Evolutionary conservation across 2,797 vertebrate genomes (phyloP), one percentile per base, ranked within the genome.

Genomic region (Xenopus petersii): DNA sequence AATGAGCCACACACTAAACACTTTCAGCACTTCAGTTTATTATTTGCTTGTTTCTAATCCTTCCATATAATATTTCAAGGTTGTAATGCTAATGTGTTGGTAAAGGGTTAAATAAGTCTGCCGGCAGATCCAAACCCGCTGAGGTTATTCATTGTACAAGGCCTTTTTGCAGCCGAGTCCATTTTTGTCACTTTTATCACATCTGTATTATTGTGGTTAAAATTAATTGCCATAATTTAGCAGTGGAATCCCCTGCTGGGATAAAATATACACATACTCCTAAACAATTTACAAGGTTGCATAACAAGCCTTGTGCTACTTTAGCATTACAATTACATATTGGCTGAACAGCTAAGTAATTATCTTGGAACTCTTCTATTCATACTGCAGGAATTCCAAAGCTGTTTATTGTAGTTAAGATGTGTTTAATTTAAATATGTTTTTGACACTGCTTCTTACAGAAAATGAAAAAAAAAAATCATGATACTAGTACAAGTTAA

Each of bases 191-290:
- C 63, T 56, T 75, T 75, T 49, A 68, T 61, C 73, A 68, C 66
- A 63, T 75, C 16, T 46, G 12, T 48, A 64, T 70, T 69, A 70
- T 48, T 56, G 66, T 70, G 59, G 74, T 56, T 69, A 60, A 62
- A 75, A 75, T 75, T 64, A 75, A 75, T 75, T 75, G 67, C 60
- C 67, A 70, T 70, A 69, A 75, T 75, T 70, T 75, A 75, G 67
- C 49, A 55, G 60, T 48, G 56, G 36, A 69, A 63, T 68, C 67
- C 46, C 67, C 73, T 64, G 60, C 48, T 75, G 74, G 46, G 74
- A 66, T 56, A 75, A 70, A 75, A 75, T 64, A 70, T 75, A 75
- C 67, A 70, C 49, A 64, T 66, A 47, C 21, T 75, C 33, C 62
- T 64, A 58, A 64, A 75, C 49, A 75, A 75, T 70, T 64, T 64